These are phyloP conservation scores for Pegoplata infirma DNA, from an alignment of 2,888 invertebrate species.

Conservation along the genomic window DNA sequence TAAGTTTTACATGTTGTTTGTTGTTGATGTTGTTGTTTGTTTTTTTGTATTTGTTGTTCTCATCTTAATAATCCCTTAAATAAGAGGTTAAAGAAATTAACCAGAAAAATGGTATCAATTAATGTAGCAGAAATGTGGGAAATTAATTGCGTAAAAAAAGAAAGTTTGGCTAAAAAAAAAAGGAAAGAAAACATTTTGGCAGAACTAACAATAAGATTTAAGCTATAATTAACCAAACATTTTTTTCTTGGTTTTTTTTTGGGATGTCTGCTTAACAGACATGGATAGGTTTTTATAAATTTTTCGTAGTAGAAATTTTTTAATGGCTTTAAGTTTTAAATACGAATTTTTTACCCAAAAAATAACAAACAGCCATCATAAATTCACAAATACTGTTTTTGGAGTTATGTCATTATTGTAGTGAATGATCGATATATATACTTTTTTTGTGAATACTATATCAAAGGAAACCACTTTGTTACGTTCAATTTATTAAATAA, in stretches of 20 bases:
- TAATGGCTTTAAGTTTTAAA: too few species aligned
- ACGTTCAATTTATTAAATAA: constrained; percentile 3
- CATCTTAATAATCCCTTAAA: constrained; percentile 48
- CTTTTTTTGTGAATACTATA: too few species aligned
- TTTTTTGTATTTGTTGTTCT: constrained; percentile 3
- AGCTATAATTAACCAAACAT: background rate
- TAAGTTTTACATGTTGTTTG: background rate
- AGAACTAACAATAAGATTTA: too few species aligned
- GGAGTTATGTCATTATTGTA: too few species aligned
- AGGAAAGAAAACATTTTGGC: background rate
- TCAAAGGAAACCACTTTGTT: background rate
- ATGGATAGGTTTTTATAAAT: background rate
- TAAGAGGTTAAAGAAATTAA: constrained; percentile 59
- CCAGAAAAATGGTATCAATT: constrained; percentile 59
- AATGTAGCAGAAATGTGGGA: constrained; percentile 42
- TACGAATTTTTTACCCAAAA: too few species aligned
- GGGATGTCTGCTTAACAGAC: background rate
- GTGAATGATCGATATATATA: too few species aligned
- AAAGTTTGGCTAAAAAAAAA: background rate
- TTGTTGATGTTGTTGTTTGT: background rate
- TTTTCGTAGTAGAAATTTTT: too few species aligned
- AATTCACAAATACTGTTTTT: too few species aligned
- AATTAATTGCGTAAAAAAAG: constrained; percentile 45
- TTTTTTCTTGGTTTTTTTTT: background rate
- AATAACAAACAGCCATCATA: too few species aligned